phyloP scores from a whole-genome alignment of 1,140 invertebrate species.

The Panonychus citri region DNA sequence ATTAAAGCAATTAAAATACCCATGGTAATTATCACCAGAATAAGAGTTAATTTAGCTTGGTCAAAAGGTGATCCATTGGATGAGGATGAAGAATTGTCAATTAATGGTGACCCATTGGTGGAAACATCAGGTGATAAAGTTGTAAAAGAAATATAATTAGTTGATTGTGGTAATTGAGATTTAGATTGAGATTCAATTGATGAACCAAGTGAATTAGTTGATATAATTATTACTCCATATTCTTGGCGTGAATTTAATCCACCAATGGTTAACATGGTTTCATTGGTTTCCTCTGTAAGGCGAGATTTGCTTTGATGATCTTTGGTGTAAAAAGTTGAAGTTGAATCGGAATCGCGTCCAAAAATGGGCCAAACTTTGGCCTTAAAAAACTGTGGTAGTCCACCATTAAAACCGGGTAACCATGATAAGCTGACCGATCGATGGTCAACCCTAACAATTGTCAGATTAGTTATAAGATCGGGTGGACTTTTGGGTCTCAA shows the following conservation, averaged over 20 bases:
- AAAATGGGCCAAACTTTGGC: conserved; percentile 36
- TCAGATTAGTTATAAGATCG: conserved; percentile 50
- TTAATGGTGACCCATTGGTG: not conserved
- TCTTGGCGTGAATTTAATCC: not conserved
- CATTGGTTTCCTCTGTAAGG: not conserved
- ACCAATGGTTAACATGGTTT: not conserved
- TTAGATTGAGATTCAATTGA: not conserved
- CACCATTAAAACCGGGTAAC: conserved; percentile 83
- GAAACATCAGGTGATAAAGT: not conserved
- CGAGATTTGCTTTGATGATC: not conserved
- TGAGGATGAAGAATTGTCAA: not conserved
- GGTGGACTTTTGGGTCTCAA: conserved; percentile 33
- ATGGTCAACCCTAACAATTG: conserved; percentile 60
- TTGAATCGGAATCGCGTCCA: not conserved
- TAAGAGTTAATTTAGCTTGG: not conserved
- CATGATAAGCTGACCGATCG: conserved; percentile 54
- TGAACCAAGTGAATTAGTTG: not conserved
- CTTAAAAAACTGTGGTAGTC: conserved; percentile 52
- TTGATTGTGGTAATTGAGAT: not conserved
- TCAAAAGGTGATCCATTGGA: not conserved
- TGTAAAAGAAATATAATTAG: not conserved
- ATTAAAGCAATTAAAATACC: not conserved
- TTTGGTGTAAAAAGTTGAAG: not conserved
- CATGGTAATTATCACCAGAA: not conserved
- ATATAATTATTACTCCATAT: not conserved